phyloP scores from a whole-genome alignment of 1,140 invertebrate species.

The Sycophila sp. region DNA sequence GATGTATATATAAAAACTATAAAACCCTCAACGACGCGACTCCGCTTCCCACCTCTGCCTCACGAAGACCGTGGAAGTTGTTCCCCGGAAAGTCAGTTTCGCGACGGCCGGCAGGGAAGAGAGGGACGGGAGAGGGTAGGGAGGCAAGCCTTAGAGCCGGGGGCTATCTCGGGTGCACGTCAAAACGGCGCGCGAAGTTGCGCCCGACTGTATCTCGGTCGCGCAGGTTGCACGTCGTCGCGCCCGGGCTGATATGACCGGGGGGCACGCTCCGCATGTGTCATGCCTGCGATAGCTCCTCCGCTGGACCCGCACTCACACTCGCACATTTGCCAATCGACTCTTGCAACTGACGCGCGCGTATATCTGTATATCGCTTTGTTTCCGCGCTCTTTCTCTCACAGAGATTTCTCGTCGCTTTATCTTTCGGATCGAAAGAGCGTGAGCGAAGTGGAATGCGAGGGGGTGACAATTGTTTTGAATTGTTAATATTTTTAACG shows the following conservation, averaged over 20 bases:
- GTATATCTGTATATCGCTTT: too few relatives aligned
- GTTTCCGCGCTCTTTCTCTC: too few relatives aligned
- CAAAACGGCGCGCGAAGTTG: constrained; percentile 61
- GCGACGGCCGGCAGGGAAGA: constrained; percentile 26
- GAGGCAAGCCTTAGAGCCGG: constrained; percentile 44
- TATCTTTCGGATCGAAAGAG: too few relatives aligned
- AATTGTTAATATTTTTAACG: too few relatives aligned
- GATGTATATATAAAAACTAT: too few relatives aligned
- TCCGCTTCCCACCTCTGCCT: too few relatives aligned
- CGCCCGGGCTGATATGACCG: constrained; percentile 54
- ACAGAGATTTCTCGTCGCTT: too few relatives aligned
- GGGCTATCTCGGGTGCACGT: constrained; percentile 59
- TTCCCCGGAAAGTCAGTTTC: not conserved
- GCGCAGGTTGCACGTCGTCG: constrained; percentile 50
- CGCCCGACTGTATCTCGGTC: constrained; percentile 55
- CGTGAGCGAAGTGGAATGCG: too few relatives aligned
- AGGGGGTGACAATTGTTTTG: too few relatives aligned
- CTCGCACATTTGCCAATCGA: not conserved
- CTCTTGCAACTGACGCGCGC: not conserved
- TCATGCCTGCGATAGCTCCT: constrained; percentile 17
- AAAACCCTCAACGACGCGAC: too few relatives aligned
- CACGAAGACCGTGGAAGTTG: not conserved
- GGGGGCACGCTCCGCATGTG: too few relatives aligned
- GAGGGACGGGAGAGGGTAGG: constrained; percentile 35
- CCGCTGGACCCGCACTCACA: not conserved